Evolutionary conservation across 1,140 invertebrate genomes (phyloP), one percentile per base, ranked within the genome.

Genomic region (Trichonephila inaurata): DNA sequence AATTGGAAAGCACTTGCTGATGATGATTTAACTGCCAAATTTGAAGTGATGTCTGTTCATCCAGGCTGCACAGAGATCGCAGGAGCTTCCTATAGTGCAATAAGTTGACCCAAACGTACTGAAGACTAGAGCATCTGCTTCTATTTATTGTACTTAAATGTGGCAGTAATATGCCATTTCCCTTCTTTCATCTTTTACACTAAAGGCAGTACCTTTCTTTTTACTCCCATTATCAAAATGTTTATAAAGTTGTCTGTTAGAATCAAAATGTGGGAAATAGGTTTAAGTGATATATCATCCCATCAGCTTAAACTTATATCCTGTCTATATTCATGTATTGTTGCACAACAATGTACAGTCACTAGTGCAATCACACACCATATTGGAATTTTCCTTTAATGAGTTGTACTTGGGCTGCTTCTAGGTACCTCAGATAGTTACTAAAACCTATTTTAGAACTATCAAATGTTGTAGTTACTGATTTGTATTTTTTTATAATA

Each of bases 1-100:
- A 95, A 92, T 72, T 95, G 86, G 95, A 95, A 93, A 95, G 95
- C 92, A 95, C 95, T 81, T 95, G 95, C 87, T 95, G 91, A 95
- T 58, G 2, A 21, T 83, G 33, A 16, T 33, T 51, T 66, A 69
- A 85, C 72, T 87, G 91, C 86, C 66, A 89, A 93, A 87, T 86
- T 44, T 64, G 21, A 61, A 87, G 51, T 85, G 83, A 85, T 85
- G 40, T 85, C 24, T 85, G 83, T 85, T 85, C 83, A 85, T 85
- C 58, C 83, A 86, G 92, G 92, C 92, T 93, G 92, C 92, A 93
- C 92, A 93, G 92, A 93, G 92, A 88, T 69, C 60, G 82, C 14
- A 61, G 64, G 81, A 92, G 85, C 92, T 93, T 93, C 69, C 72
- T 77, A 81, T 93, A 87, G 92, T 93, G 92, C 92, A 93, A 93